Conservation (phyloP, 2,888 invertebrate genomes). For the Drosophila testacea region DNA sequence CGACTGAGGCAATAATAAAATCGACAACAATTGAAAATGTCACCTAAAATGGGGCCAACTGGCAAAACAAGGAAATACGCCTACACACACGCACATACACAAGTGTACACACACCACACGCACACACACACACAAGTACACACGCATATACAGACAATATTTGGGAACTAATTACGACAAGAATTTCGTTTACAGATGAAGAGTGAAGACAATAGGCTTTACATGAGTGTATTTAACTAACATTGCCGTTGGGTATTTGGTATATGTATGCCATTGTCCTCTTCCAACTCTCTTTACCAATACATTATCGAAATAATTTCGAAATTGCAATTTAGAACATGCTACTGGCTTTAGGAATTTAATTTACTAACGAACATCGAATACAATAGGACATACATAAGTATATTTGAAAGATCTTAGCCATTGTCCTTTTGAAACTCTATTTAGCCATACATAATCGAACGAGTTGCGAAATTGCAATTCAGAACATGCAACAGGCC, state of each 20-base stretch:
- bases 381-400: no score
- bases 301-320: neutral
- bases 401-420: no score
- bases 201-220: neutral
- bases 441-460: no score
- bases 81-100: neutral
- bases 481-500: neutral
- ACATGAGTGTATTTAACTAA: neutral
- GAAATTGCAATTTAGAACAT: neutral
- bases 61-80: neutral
- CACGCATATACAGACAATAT: neutral
- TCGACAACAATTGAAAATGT: conserved; percentile 19
- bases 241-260: neutral
- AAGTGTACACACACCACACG: neutral
- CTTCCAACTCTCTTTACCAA: neutral
- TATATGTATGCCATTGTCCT: neutral
- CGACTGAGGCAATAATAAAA: conserved; percentile 12
- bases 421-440: no score
- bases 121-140: neutral
- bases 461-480: neutral
- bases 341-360: no score
- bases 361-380: no score
- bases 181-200: neutral
- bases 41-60: neutral
- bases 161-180: conserved; percentile 13